Evolutionary conservation across 2,888 invertebrate genomes (phyloP), one percentile per base, ranked within the genome.

Genomic region (Microctonus hyperodae): DNA sequence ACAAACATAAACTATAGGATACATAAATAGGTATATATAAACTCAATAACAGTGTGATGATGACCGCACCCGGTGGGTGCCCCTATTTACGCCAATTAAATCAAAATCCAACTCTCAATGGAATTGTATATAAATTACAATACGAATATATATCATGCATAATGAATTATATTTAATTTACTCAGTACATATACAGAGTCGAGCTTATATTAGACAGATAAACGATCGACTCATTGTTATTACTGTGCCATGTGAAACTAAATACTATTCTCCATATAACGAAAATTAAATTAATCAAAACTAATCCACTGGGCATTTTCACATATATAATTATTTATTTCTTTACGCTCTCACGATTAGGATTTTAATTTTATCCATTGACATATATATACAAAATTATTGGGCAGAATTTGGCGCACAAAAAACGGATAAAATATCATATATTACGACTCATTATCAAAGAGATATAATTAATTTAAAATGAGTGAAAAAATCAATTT

Each of bases 61-160:
- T 44, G 44, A 44, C 44, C 44, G 81, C 81, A 79, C 81, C 79
- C 76, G 73, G 75, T 72, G 70, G 66, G 62, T 76, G 76, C 79
- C 79, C 79, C 79, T 78, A 79, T 79, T 79, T 78, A 73, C 70
- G 65, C 75, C 78, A 78, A 79, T 79, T 79, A 79, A 79, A 79
- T 79, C 78, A 79, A 76, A 75, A 69, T 72, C 72, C 67, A 72
- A 73, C 70, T 68, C 70, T 61, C 67, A 73, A 61, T 67, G 65
- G 68, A 40, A 22, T 25, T 58, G 23, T 23, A 40, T 40, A 58
- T 44, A 20, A 44, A 44, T 44, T 44, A 16, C 22, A 56, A 13
- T 20, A 55, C 70, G 72, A 74, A 74, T 74, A 74, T 76, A 76
- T 77, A 16, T 33, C 79, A 31, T 13, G 10, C 16, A 44, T 44